Evolutionary conservation across 2,113 vertebrate genomes (phyloP), one percentile per base, ranked within the genome.

Genomic region (Emydura subglobosa): DNA sequence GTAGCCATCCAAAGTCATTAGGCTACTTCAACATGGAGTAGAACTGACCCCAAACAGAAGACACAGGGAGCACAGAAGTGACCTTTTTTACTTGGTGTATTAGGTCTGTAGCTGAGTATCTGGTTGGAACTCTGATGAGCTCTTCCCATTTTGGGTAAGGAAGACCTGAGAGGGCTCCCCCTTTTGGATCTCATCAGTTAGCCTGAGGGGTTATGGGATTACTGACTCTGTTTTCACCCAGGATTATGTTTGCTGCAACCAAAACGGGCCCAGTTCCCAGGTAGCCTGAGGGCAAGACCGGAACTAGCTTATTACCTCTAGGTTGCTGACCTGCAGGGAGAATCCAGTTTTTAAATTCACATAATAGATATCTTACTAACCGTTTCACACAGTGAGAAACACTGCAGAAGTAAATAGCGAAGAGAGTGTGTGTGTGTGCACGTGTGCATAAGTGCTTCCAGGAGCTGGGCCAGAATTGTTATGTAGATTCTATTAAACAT

Each of bases 271-370:
- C 94, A 59, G 17, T 87, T 92, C 90, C 88, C 83, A 68, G 19
- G 65, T 68, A n/a, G 31, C 34, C 85, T 88, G 91, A 92, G 96
- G 95, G 96, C 95, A 93, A 95, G 65, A 95, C 90, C 93, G 95
- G 94, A 82, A 94, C 79, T 0, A 0, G 51, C 0, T 0, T 78
- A 95, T 89, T 1, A 1, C 90, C 78, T 82, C 90, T 0, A 57
- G 85, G 55, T 74, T 87, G 87, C 86, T 95, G 95, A 93, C 93
- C 95, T 95, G 91, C 91, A 86, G 88, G 83, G 76, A 91, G 91
- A 88, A 95, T 96, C 82, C 72, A 87, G 92, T 91, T 92, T 92
- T 95, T 95, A 92, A 94, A 96, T 91, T 95, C 93, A 95, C 90
- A 93, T 87, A 91, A 96, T 92, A 95, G 85, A 53, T 95, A 89